Base-by-base conservation (phyloP, 92 coral and sea anemone species). In the Umimayanthus kanabou region DNA sequence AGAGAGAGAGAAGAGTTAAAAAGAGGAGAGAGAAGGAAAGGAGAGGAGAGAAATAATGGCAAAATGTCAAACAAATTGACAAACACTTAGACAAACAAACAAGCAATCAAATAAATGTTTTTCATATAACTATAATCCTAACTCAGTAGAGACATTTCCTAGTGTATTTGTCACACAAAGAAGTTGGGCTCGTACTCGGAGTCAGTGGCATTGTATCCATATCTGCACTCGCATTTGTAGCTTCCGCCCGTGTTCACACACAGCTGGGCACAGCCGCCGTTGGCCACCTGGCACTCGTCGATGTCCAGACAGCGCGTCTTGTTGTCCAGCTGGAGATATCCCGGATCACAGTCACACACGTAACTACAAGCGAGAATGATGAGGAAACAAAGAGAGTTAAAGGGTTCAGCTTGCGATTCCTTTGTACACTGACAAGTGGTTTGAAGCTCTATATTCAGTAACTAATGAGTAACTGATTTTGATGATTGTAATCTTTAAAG, bases 221-320 rank as follows among this genome's bases (percentile, higher is more conserved):
- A 85, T 84, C 90, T 83, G 66, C 99, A 97, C 82, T 94, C 91
- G 89, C 99, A 97, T 84, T 88, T 84, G 89, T 94, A 91, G 39
- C 92, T 78, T 67, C 99, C 99, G 25, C 96, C 96, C 26, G 76
- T 88, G 86, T 97, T 97, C 65, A 97, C 91, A 71, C 99, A 97
- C 72, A 94, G 80, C 87, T 97, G 99, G n/a, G 94, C 91, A 67
- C 98, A 97, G 49, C 94, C 96, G 16, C 98, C 99, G 87, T 97
- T 97, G 84, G 88, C 84, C 10, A 83, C 89, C 67, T 93, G 92
- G 72, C 99, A 97, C 90, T 97, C 99, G 82, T 95, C 94, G 66
- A 97, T 89, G 47, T 97, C 99, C 33, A 57, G 45, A 70, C 99
- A 97, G 22, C 92, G 88, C 55, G 98, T 93, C 83, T 89, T 91